phyloP scores from a whole-genome alignment of 2,797 vertebrate species.

The Aulostomus chinensis region DNA sequence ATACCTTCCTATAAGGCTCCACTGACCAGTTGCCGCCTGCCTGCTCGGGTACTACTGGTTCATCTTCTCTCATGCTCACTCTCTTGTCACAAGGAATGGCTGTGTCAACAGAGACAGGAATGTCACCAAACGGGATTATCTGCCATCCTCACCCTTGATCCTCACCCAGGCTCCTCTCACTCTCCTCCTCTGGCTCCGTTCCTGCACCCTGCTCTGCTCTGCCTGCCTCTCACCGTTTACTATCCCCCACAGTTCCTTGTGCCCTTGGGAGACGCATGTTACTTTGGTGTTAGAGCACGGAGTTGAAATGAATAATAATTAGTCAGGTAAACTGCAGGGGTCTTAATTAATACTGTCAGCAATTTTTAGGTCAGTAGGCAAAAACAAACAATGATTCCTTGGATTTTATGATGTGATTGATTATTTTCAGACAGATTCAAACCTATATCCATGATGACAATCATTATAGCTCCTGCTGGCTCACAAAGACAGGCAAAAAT shows the following conservation, averaged over 20 bases:
- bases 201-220: constrained; percentile 1
- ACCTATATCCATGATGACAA: no score
- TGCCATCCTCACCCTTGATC: constrained; percentile 31
- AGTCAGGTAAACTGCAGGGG: no score
- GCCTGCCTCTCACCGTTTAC: not conserved
- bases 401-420: no score
- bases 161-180: constrained; percentile 7
- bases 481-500: no score
- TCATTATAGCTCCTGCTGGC: no score
- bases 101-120: constrained; percentile 70
- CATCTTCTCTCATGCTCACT: constrained; percentile 24
- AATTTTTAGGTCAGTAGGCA: no score
- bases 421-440: no score
- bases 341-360: no score
- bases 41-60: constrained; percentile 29
- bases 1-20: constrained; percentile 21
- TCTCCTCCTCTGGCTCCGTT: constrained; percentile 4
- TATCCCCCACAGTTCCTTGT: constrained; percentile 5
- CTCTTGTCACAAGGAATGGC: constrained; percentile 56
- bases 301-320: no score
- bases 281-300: no score
- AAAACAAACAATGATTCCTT: no score
- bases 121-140: constrained; percentile 68
- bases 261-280: not conserved
- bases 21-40: not conserved